Conservation (phyloP, 2,888 invertebrate species). For the Hesperia comma region DNA sequence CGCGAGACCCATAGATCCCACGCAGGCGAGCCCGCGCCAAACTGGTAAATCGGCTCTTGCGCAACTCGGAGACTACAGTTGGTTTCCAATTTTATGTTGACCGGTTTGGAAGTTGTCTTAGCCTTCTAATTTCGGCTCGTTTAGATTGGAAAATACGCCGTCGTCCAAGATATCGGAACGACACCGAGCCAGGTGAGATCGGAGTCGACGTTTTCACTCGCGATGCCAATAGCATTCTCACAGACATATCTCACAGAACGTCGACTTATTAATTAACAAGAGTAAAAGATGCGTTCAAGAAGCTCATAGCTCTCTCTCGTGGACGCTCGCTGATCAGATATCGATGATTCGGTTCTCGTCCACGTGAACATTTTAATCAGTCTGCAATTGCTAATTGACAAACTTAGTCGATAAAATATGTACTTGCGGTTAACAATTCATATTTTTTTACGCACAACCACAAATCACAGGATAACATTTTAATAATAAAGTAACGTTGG, state of each 20-base stretch:
- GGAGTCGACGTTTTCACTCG: constrained; percentile 48
- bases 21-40: constrained; percentile 68
- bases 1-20: constrained; percentile 68
- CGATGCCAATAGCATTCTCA: constrained; percentile 41
- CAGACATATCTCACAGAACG: constrained; percentile 47
- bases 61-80: constrained; percentile 79
- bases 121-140: constrained; percentile 83
- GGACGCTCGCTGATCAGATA: constrained; percentile 34
- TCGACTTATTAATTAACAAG: constrained; percentile 47
- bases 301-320: constrained; percentile 23
- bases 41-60: constrained; percentile 78
- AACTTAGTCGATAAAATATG: neutral
- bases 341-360: neutral
- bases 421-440: neutral
- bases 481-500: constrained; percentile 1
- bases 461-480: neutral
- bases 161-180: constrained; percentile 55
- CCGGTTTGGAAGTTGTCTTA: constrained; percentile 81
- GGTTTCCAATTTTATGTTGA: constrained; percentile 84
- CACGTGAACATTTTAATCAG: neutral
- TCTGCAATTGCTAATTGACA: neutral
- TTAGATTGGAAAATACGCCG: constrained; percentile 81
- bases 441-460: neutral
- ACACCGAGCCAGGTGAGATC: constrained; percentile 54
- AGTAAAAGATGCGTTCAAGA: constrained; percentile 41